Conservation (phyloP, 2,113 vertebrate species). For the Zosterops japonicus region DNA sequence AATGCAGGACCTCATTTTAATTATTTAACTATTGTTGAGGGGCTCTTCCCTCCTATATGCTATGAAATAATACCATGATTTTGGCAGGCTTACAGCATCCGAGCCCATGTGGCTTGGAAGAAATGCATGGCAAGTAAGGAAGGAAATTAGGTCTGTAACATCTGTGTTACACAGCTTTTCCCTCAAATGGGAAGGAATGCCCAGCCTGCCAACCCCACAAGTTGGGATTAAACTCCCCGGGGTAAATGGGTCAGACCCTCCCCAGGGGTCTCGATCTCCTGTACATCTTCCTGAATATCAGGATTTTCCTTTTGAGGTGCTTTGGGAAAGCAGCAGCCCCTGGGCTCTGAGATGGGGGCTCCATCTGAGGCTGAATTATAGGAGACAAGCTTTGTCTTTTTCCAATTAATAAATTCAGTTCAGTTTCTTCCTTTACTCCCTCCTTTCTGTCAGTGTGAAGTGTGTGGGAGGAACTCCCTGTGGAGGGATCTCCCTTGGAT, state of each 20-base stretch:
- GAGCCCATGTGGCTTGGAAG: not conserved
- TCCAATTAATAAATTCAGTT: not conserved
- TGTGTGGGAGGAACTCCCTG: rapidly evolving
- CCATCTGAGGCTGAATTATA: not conserved
- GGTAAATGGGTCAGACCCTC: not conserved
- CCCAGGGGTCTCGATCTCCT: not conserved
- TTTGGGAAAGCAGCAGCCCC: not conserved
- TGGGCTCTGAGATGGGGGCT: not conserved
- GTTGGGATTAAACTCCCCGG: not conserved
- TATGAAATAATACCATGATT: not conserved
- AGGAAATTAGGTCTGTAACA: not conserved
- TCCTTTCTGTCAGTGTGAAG: not conserved
- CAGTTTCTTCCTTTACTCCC: not conserved
- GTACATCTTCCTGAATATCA: not conserved
- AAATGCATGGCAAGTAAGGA: not conserved
- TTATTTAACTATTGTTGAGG: not conserved
- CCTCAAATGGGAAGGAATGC: not conserved
- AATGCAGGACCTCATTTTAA: not conserved
- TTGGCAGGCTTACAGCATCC: not conserved
- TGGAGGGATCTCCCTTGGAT: not conserved
- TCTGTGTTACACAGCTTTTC: not conserved
- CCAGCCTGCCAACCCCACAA: not conserved
- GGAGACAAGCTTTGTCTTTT: not conserved
- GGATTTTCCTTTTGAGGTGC: not conserved
- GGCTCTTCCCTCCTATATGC: not conserved